Base-by-base conservation (phyloP, 2,113 vertebrate species). In the Erythrocebus patas region DNA sequence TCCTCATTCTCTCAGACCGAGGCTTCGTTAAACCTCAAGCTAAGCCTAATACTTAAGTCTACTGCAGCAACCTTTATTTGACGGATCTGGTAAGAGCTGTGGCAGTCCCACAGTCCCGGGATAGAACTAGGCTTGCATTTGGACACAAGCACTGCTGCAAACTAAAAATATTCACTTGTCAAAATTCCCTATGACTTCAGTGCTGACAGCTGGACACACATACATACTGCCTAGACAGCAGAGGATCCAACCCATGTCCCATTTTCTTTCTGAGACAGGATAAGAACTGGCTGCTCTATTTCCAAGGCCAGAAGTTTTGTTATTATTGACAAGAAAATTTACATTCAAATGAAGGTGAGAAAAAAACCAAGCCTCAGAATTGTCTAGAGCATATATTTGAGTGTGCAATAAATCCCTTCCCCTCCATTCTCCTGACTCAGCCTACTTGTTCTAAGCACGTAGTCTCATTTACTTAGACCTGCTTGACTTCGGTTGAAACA, bases 291-390 rank as follows among this genome's bases (percentile, higher is more conserved):
- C 17, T 4, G 11, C 22, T 86, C 35, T 30, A 23, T 48, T 68
- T n/a, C 50, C n/a, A 25, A 78, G 43, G 64, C 2, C 20, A 52
- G 61, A 55, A 93, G 10, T 23, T 52, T 32, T 52, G 14, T 84
- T 30, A 52, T 32, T 35, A 84, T 6, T 57, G n/a, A 86, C 25
- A 59, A 57, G 50, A 89, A 86, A 59, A 61, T 59, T 72, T 43
- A 81, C 85, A 96, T 25, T 48, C 78, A 95, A 95, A 48, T 12
- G 25, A 79, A n/a, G 30, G 20, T 35, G n/a, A 32, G 55, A 89
- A 25, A 84, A 78, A 48, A 59, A 25, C 43, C 82, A 83, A 91
- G 40, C n/a, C 43, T 30, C 66, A n/a, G 30, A 76, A 85, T 1
- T n/a, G 64, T 12, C 64, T 80, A 22, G 35, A 66, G 59, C n/a